phyloP scores from a whole-genome alignment of 2,113 vertebrate genomes.

The Promerops cafer region DNA sequence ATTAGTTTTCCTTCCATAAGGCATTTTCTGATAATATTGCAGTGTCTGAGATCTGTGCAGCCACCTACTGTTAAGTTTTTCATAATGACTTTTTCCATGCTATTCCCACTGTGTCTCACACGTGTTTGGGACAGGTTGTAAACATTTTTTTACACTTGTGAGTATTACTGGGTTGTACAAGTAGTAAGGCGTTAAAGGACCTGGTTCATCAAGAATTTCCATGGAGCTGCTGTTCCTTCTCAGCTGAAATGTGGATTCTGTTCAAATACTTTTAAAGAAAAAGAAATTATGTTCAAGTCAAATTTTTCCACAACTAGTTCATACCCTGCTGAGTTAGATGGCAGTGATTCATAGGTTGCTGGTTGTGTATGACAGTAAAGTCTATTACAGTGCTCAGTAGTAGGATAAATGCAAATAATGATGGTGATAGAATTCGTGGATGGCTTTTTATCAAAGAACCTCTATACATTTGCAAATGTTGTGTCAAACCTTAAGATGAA shows the following conservation, averaged over 20 bases:
- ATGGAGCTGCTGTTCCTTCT: background rate
- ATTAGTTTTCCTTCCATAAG: background rate
- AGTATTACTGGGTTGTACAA: background rate
- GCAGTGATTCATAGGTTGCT: background rate
- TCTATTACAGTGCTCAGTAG: background rate
- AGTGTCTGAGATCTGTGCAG: background rate
- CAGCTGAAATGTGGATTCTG: background rate
- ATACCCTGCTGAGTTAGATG: background rate
- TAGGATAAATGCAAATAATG: constrained; percentile 15
- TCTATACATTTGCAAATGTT: background rate
- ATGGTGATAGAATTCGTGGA: background rate
- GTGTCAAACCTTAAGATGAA: background rate
- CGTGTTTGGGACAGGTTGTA: background rate
- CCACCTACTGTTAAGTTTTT: background rate
- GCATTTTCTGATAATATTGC: background rate
- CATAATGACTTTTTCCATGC: background rate
- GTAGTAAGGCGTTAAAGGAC: background rate
- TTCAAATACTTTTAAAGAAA: background rate
- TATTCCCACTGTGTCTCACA: background rate
- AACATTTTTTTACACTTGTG: background rate
- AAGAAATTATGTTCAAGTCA: background rate
- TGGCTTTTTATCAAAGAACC: background rate
- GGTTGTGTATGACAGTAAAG: background rate
- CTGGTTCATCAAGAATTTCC: background rate
- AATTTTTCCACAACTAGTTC: background rate